Evolutionary conservation across 2,888 invertebrate species (phyloP).

Genomic region (Coremacera marginata): DNA sequence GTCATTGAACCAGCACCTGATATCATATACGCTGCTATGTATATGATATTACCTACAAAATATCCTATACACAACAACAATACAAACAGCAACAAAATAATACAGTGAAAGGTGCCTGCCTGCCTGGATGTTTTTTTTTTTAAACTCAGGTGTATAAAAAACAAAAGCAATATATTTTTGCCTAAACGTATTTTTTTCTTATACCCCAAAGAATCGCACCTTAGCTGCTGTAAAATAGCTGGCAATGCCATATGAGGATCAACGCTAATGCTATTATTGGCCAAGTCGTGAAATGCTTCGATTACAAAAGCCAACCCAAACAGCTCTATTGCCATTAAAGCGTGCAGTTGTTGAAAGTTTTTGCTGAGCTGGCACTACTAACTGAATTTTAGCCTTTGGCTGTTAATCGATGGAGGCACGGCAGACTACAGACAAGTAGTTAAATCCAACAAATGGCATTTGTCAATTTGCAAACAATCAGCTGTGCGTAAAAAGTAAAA

Average conservation of each 20-base stretch:
- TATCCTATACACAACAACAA: not conserved
- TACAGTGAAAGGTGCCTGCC: not conserved
- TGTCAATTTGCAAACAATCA: no score
- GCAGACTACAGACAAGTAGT: no score
- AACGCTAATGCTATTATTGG: not conserved
- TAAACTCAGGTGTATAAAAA: not conserved
- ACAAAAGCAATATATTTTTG: not conserved
- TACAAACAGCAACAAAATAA: not conserved
- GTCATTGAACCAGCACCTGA: constrained; percentile 26
- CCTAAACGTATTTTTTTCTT: not conserved
- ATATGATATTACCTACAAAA: not conserved
- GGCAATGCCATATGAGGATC: not conserved
- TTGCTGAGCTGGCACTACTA: no score
- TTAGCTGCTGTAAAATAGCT: not conserved
- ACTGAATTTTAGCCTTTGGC: no score
- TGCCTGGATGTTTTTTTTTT: not conserved
- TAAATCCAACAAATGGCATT: no score
- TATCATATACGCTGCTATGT: not conserved
- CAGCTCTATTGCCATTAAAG: no score
- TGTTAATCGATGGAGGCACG: no score
- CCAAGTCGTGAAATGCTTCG: no score
- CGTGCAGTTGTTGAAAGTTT: no score
- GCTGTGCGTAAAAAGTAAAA: no score
- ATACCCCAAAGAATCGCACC: not conserved
- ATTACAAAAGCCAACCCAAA: no score